phyloP scores from a whole-genome alignment of 2,888 invertebrate genomes.

The Falcaria lacertinaria region DNA sequence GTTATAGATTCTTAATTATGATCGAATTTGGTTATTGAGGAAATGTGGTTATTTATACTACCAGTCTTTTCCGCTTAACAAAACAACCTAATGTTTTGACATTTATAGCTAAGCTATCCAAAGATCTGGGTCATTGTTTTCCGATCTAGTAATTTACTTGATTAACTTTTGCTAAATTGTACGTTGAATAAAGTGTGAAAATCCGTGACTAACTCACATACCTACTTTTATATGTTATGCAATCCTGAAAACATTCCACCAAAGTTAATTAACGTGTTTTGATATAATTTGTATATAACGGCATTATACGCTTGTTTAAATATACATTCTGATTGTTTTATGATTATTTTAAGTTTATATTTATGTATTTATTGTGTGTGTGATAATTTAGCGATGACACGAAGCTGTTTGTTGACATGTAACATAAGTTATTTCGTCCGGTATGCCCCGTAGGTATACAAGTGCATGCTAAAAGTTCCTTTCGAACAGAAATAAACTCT shows the following conservation, averaged over 20 bases:
- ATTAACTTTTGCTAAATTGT: neutral
- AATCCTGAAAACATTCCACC: neutral
- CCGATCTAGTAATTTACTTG: neutral
- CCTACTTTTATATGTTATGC: neutral
- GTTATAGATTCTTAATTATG: neutral
- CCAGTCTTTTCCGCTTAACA: neutral
- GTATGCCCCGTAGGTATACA: too few species aligned
- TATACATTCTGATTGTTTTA: too few species aligned
- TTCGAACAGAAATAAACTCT: too few species aligned
- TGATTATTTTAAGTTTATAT: too few species aligned
- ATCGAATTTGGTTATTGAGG: neutral
- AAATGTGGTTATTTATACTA: neutral
- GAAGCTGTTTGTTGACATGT: too few species aligned
- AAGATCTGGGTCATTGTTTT: neutral
- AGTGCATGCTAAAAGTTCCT: too few species aligned
- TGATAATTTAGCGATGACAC: too few species aligned
- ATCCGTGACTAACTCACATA: neutral
- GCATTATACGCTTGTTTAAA: too few species aligned
- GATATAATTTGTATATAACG: too few species aligned
- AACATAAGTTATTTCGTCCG: too few species aligned
- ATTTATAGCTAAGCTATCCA: neutral
- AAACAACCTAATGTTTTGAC: neutral
- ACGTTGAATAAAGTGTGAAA: neutral
- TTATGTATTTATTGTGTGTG: too few species aligned
- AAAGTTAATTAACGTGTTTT: too few species aligned